Conservation (phyloP, 30 jellyfish, hydroid and myxozoan species). For the Clytia hemisphaerica region DNA sequence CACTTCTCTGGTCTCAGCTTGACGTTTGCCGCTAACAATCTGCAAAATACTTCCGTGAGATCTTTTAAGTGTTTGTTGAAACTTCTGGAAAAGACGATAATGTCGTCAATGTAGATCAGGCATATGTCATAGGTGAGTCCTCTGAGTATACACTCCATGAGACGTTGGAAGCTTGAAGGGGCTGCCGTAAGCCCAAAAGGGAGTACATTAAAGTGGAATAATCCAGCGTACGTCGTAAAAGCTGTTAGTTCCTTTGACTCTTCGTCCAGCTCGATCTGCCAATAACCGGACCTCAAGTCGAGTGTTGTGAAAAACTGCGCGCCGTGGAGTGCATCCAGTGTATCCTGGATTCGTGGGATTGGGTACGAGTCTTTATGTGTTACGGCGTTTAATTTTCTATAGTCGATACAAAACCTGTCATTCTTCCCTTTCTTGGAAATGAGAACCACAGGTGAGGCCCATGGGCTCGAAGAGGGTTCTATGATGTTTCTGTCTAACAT, state of each 20-base stretch:
- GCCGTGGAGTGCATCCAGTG: slow-evolving; percentile 32
- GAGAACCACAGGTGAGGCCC: slow-evolving; percentile 55
- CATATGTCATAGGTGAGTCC: slow-evolving; percentile 34
- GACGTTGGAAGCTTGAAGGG: slow-evolving; percentile 58
- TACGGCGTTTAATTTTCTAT: slow-evolving; percentile 42
- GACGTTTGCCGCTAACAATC: slow-evolving; percentile 18
- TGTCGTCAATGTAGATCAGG: slow-evolving; percentile 53
- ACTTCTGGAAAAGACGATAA: slow-evolving; percentile 32
- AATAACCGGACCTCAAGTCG: slow-evolving; percentile 47
- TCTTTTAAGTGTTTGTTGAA: slow-evolving; percentile 37
- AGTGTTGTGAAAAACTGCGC: slow-evolving; percentile 31
- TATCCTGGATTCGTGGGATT: slow-evolving; percentile 44
- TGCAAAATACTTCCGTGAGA: slow-evolving; percentile 14
- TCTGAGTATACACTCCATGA: slow-evolving; percentile 35
- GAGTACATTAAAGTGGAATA: slow-evolving; percentile 30
- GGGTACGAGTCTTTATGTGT: slow-evolving; percentile 48
- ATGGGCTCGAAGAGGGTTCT: slow-evolving; percentile 53
- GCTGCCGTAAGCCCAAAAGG: slow-evolving; percentile 59
- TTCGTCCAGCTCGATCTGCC: slow-evolving; percentile 36
- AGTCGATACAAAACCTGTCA: slow-evolving; percentile 56
- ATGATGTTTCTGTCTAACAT: slow-evolving; percentile 22
- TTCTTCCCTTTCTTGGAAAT: slow-evolving; percentile 37
- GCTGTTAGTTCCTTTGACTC: slow-evolving; percentile 45
- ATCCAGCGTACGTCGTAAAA: slow-evolving; percentile 43
- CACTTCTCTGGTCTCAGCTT: slow-evolving; percentile 37